These are phyloP conservation scores for Zapornia atra DNA, from an alignment of 2,113 vertebrate species.

Conservation along the genomic window DNA sequence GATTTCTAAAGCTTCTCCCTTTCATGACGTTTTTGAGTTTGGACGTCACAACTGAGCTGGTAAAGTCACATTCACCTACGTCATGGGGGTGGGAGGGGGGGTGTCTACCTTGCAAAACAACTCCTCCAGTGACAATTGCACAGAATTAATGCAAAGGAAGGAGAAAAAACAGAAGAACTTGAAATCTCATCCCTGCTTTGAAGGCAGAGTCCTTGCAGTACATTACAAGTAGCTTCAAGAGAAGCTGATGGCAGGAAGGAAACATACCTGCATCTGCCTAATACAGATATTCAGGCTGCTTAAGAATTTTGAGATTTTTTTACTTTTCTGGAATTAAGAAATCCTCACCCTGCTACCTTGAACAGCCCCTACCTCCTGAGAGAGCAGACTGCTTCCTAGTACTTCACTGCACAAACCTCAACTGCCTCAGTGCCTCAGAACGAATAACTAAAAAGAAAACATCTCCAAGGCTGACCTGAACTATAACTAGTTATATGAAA, in stretches of 20 bases:
- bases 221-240: not conserved
- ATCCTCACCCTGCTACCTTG: not conserved
- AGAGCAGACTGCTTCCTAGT: not conserved
- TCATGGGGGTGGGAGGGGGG: too few relatives aligned
- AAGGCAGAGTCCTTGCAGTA: not conserved
- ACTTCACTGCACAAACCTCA: not conserved
- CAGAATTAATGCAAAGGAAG: not conserved
- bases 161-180: not conserved
- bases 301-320: not conserved
- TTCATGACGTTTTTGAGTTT: not conserved
- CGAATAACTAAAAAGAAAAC: not conserved
- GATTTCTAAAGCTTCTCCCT: not conserved
- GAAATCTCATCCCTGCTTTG: not conserved
- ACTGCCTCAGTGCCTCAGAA: not conserved
- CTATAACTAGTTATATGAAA: not conserved
- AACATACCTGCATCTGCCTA: not conserved
- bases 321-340: not conserved
- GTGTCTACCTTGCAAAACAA: not conserved
- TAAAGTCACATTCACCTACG: not conserved
- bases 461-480: not conserved
- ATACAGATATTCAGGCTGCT: not conserved
- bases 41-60: not conserved
- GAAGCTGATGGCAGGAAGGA: not conserved
- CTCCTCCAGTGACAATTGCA: not conserved
- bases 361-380: rapidly evolving